Percentiles rank a stretch among this genome's conserved stretches.
Evolutionary conservation across 2,113 vertebrate genomes (phyloP).

Genomic region (Seriola rivoliana): DNA sequence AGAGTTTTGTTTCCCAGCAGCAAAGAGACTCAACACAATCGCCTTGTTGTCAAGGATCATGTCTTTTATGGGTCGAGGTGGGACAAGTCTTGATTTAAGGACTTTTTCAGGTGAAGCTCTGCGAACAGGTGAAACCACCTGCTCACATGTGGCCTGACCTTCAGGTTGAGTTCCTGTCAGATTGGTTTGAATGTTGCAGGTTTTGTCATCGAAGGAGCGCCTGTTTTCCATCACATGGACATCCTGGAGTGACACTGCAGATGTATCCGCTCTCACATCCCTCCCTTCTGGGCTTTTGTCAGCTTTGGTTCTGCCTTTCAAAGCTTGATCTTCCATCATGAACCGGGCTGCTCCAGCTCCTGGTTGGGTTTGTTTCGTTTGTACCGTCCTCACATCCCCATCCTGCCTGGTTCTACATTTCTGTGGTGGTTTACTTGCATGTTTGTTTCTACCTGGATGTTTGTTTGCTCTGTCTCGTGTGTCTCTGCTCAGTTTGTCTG

Average conservation of each 20-base stretch:
- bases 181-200: not conserved
- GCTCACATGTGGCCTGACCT: not conserved
- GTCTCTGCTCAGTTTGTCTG: not conserved
- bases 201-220: not conserved
- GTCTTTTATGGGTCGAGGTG: conserved; percentile 18
- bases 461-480: not conserved
- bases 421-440: no score
- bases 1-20: not conserved
- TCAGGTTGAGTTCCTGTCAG: not conserved
- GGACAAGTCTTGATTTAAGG: conserved; percentile 6
- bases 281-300: not conserved
- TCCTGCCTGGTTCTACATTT: not conserved
- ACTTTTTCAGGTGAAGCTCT: not conserved
- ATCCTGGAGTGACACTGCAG: not conserved
- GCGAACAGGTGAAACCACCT: not conserved
- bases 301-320: not conserved
- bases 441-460: not conserved
- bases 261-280: not conserved
- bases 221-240: not conserved
- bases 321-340: no score
- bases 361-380: not conserved
- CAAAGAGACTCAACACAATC: not conserved
- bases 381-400: not conserved
- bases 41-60: conserved; percentile 14
- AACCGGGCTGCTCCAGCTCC: not conserved